Percentiles rank a stretch among this genome's conserved stretches.
These are phyloP conservation scores for Pyrgilauda ruficollis DNA, from an alignment of 2,113 vertebrate genomes.

Conservation along the genomic window DNA sequence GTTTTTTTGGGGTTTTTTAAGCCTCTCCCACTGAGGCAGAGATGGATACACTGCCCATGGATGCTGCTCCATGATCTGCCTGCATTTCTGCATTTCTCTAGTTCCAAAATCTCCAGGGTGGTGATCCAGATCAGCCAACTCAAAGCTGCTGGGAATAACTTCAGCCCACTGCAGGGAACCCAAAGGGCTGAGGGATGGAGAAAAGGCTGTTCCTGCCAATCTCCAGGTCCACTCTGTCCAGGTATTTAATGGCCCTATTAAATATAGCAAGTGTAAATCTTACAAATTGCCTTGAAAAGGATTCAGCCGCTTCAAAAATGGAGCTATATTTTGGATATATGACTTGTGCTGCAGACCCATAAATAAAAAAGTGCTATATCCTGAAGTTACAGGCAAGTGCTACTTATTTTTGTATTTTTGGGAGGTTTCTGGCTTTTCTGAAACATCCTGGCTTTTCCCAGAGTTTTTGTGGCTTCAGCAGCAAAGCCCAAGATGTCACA, in stretches of 20 bases:
- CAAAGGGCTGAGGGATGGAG: not conserved
- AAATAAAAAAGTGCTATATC: not conserved
- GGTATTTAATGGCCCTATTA: not conserved
- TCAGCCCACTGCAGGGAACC: not conserved
- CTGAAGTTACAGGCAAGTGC: not conserved
- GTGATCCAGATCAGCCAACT: not conserved
- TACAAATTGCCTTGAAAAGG: not conserved
- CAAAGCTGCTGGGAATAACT: not conserved
- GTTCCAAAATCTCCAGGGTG: not conserved
- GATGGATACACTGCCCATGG: not conserved
- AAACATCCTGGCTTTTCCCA: not conserved
- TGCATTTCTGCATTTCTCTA: not conserved
- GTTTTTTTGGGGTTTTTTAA: not conserved
- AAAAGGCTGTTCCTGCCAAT: not conserved
- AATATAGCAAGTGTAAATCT: constrained; percentile 23
- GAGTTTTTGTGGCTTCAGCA: not conserved
- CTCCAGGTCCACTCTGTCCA: not conserved
- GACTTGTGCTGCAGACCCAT: not conserved
- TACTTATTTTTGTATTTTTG: not conserved
- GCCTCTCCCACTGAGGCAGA: not conserved
- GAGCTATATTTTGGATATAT: not conserved
- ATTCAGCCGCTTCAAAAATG: not conserved
- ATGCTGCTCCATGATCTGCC: not conserved
- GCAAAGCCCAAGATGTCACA: not conserved
- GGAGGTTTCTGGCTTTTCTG: not conserved